phyloP scores from a whole-genome alignment of 1,140 invertebrate genomes.

The Bombus waltoni region DNA sequence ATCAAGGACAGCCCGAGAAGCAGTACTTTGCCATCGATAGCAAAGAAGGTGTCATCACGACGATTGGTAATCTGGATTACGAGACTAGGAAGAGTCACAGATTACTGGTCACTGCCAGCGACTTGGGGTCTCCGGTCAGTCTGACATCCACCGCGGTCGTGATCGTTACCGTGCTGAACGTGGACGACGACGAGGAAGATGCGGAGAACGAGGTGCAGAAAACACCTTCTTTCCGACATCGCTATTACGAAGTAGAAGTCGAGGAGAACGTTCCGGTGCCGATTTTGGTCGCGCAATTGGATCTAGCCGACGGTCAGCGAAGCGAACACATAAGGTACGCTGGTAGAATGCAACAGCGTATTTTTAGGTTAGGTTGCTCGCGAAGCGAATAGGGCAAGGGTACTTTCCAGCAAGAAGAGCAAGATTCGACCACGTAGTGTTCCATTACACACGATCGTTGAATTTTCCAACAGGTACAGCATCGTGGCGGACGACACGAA shows the following conservation, averaged over 20 bases:
- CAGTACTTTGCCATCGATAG: conserved; percentile 65
- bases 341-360: neutral
- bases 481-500: conserved; percentile 84
- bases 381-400: too few species aligned
- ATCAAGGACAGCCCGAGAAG: conserved; percentile 75
- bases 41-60: conserved; percentile 91
- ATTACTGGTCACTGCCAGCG: conserved; percentile 91
- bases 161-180: conserved; percentile 86
- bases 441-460: neutral
- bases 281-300: conserved; percentile 87
- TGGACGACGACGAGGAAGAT: conserved; percentile 81
- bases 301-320: conserved; percentile 85
- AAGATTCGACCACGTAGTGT: too few species aligned
- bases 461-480: conserved; percentile 78
- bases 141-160: conserved; percentile 90
- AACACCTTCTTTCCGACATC: conserved; percentile 87
- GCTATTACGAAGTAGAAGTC: conserved; percentile 90
- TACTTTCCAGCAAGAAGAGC: too few species aligned
- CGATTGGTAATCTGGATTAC: conserved; percentile 88
- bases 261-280: conserved; percentile 89
- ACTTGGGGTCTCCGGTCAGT: conserved; percentile 90
- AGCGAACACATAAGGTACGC: conserved; percentile 80
- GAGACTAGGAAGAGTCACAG: conserved; percentile 87
- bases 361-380: too few species aligned
- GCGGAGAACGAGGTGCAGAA: conserved; percentile 73